phyloP scores from a whole-genome alignment of 1,140 invertebrate genomes.

The Nilaparvata lugens region DNA sequence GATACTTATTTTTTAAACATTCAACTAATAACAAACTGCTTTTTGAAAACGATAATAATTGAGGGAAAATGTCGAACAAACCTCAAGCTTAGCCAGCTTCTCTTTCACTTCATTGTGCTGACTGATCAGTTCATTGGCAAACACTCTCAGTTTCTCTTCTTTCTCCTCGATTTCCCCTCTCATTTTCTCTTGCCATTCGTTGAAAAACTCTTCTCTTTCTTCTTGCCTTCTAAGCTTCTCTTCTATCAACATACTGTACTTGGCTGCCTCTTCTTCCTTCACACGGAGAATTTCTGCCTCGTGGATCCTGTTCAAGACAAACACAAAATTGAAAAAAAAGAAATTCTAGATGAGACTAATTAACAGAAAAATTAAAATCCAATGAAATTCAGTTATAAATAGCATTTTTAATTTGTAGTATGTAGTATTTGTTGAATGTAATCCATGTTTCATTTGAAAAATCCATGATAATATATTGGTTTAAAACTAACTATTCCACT shows the following conservation, averaged over 20 bases:
- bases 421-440: too few relatives aligned
- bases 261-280: not conserved
- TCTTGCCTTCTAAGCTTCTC: not conserved
- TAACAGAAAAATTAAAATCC: too few relatives aligned
- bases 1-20: too few relatives aligned
- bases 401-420: too few relatives aligned
- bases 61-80: not conserved
- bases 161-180: not conserved
- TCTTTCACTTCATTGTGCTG: not conserved
- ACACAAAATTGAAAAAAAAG: too few relatives aligned
- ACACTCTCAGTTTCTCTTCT: not conserved
- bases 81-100: not conserved
- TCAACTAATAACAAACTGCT: too few relatives aligned
- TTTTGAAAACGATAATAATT: too few relatives aligned
- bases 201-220: not conserved
- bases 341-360: too few relatives aligned
- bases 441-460: too few relatives aligned
- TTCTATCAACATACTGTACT: not conserved
- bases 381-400: too few relatives aligned
- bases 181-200: not conserved
- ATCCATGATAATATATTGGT: too few relatives aligned
- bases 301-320: not conserved
- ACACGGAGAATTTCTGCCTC: not conserved
- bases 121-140: not conserved
- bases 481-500: too few relatives aligned